Base-by-base conservation (phyloP, 92 coral and sea anemone species). In the Epizoanthus stellaris region DNA sequence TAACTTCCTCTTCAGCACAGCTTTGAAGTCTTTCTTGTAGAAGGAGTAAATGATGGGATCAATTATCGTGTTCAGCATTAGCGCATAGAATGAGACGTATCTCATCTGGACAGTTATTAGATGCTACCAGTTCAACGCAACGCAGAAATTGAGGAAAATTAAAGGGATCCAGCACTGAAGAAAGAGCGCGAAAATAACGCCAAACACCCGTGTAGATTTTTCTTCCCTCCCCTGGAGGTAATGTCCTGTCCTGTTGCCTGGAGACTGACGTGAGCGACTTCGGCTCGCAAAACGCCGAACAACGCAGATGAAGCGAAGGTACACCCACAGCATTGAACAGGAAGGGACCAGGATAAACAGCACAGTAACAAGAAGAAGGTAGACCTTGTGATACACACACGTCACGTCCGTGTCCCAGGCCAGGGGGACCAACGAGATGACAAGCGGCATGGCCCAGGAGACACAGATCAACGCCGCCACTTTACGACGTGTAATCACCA, bases 81-180 rank as follows among this genome's bases (percentile, higher is more conserved):
- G 86, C 6, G 94, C 92, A 73, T 85, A 91, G 77, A 93, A 91
- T 34, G 97, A 91, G 20, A 81, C 85, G 54, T 93, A 80, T 23
- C 61, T 75, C 13, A 93, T 85, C 20, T 82, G 86, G 12, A 70
- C 80, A 0, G 94, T 82, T 47, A 91, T 83, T 53, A 88, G 83
- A 42, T 93, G 85, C 64, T 49, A 81, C 83, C 77, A 88, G 60
- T 89, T 63, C 16, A 93, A 83, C 21, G 93, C 91, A 19, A 76
- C 84, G 70, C 97, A 93, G 65, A 86, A 59, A 71, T 93, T 93
- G 89, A 93, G 92, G 85, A 88, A 91, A 79, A 93, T 93, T 30
- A 93, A 87, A 1, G 97, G 97, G 61, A 91, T 63, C 97, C 97
- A 93, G 17, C 92, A 93, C 6, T 91, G 85, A 36, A 93, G 87